Evolutionary conservation across 2,797 vertebrate species (phyloP).

Genomic region (Melopsittacus undulatus): DNA sequence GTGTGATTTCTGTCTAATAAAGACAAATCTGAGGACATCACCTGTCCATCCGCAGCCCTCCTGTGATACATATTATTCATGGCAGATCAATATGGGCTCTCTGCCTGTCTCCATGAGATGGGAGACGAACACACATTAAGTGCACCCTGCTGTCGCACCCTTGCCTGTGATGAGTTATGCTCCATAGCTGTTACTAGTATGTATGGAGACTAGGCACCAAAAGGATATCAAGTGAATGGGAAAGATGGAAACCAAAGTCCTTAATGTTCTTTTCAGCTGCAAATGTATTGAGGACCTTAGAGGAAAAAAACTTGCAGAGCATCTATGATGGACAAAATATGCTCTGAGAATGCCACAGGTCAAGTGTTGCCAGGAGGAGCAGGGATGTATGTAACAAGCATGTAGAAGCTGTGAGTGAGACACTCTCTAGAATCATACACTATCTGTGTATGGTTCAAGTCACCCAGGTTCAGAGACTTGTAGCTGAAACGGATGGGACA

Average conservation of each 20-base stretch:
- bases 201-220: background rate
- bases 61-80: background rate
- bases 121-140: background rate
- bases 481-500: background rate
- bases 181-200: background rate
- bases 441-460: background rate
- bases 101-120: background rate
- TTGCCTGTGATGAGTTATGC: background rate
- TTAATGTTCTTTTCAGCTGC: background rate
- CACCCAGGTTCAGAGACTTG: background rate
- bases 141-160: background rate
- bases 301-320: background rate
- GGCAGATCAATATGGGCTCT: background rate
- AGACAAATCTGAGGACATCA: background rate
- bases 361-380: background rate
- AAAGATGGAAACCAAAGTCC: background rate
- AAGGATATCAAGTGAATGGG: background rate
- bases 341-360: background rate
- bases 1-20: background rate
- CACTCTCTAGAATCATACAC: background rate
- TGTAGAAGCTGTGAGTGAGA: background rate
- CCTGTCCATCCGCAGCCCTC: background rate
- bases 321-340: background rate
- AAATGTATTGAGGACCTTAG: background rate
- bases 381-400: background rate